A percentile compares a stretch with the other conserved stretches of the same genome.
These are phyloP conservation scores for Rhyacophila brunnea DNA, from an alignment of 1,140 invertebrate genomes.

Conservation along the genomic window DNA sequence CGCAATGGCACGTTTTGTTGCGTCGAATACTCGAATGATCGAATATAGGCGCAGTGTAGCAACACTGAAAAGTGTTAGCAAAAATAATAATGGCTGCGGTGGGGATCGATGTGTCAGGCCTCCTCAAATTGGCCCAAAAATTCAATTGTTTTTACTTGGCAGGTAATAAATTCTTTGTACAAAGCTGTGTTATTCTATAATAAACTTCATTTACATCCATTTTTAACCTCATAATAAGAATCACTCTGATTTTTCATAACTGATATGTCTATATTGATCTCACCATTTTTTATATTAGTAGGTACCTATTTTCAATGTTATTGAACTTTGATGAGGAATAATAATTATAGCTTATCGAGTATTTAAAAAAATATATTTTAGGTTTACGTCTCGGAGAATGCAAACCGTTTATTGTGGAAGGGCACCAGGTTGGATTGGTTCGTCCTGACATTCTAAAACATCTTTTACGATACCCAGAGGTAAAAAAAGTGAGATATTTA, in stretches of 20 bases:
- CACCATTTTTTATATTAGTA: conserved; percentile 13
- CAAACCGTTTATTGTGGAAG: conserved; percentile 82
- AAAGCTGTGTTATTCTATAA: background rate
- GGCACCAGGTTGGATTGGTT: conserved; percentile 84
- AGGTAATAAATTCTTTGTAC: conserved; percentile 45
- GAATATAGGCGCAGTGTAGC: too few relatives aligned
- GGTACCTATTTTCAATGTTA: conserved; percentile 4
- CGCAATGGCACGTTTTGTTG: too few relatives aligned
- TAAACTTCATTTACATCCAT: background rate
- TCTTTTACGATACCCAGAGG: conserved; percentile 78
- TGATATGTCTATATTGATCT: conserved; percentile 20
- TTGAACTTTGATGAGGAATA: conserved; percentile 4
- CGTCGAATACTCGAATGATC: too few relatives aligned
- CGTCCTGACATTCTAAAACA: conserved; percentile 77
- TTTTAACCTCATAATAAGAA: background rate
- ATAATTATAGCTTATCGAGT: background rate
- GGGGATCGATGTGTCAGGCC: conserved; percentile 37
- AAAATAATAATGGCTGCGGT: conserved; percentile 26
- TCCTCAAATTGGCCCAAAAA: conserved; percentile 75
- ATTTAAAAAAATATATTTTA: conserved; percentile 36
- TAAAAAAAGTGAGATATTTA: conserved; percentile 41
- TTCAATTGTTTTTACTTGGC: conserved; percentile 85
- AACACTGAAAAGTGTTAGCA: conserved; percentile 2
- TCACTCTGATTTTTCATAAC: background rate
- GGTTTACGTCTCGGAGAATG: conserved; percentile 73